phyloP scores from a whole-genome alignment of 2,797 vertebrate species.

The Sphenopsis melanotis region DNA sequence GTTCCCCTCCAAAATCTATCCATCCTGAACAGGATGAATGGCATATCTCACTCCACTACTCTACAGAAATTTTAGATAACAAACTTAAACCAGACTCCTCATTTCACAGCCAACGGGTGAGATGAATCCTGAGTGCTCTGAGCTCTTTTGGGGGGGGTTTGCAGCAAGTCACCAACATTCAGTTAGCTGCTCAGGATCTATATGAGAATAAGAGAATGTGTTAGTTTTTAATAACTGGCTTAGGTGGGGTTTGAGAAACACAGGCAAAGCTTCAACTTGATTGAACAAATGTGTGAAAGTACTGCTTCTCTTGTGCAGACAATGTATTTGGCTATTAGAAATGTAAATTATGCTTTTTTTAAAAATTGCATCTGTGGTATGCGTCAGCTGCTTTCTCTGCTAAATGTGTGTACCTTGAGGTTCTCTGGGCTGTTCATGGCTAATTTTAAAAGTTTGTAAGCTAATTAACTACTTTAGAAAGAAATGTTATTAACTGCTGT shows the following conservation, averaged over 20 bases:
- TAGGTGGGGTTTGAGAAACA: not conserved
- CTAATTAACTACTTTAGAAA: not conserved
- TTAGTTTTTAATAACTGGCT: not conserved
- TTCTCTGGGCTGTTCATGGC: not conserved
- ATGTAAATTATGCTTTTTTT: not conserved
- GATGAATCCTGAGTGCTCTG: not conserved
- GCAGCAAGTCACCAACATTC: not conserved
- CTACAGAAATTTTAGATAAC: not conserved
- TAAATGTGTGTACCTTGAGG: not conserved
- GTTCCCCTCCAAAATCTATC: not conserved
- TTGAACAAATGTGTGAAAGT: not conserved
- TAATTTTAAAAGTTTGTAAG: not conserved
- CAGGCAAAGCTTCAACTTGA: not conserved
- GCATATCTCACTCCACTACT: not conserved
- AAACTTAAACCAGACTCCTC: not conserved
- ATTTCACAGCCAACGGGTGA: not conserved
- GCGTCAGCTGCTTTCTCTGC: not conserved
- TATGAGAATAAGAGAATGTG: not conserved
- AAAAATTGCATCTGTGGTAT: not conserved
- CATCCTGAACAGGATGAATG: not conserved
- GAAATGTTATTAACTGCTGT: not conserved
- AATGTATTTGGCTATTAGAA: not conserved
- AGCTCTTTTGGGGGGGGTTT: not conserved
- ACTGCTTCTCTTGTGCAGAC: not conserved
- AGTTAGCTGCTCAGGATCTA: not conserved